These are phyloP conservation scores for Galbula dea DNA, from an alignment of 2,113 vertebrate species.

Conservation along the genomic window DNA sequence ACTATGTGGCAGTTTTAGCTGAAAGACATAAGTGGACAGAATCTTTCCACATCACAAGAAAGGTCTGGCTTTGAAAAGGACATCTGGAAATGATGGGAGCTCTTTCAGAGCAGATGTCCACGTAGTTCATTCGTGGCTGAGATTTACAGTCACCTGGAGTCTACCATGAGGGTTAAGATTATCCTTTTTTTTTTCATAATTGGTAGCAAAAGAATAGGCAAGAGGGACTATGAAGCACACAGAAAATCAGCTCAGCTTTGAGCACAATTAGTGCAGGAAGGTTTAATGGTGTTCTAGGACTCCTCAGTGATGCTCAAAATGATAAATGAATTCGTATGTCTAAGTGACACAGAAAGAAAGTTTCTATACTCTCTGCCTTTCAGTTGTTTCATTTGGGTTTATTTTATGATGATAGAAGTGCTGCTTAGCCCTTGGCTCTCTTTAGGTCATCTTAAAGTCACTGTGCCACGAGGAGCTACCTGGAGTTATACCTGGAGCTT, in stretches of 20 bases:
- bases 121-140: background rate
- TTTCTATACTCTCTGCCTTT: no score
- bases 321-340: background rate
- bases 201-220: background rate
- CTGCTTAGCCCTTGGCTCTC: background rate
- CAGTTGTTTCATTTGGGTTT: background rate
- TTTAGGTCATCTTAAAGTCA: background rate
- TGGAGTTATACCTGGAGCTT: background rate
- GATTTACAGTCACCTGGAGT: background rate
- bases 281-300: background rate
- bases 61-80: background rate
- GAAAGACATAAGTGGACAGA: rapidly evolving
- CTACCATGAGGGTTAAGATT: background rate
- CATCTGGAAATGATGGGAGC: background rate
- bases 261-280: background rate
- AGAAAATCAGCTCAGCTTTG: background rate
- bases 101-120: background rate
- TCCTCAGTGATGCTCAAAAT: background rate
- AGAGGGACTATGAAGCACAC: background rate
- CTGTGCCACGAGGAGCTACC: background rate
- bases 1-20: background rate
- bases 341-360: no score
- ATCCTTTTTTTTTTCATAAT: background rate
- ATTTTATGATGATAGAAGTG: no score
- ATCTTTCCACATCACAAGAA: background rate